Percentiles rank a stretch among this genome's conserved stretches.
phyloP scores from a whole-genome alignment of 1,140 invertebrate species.

The Nomia melanderi region DNA sequence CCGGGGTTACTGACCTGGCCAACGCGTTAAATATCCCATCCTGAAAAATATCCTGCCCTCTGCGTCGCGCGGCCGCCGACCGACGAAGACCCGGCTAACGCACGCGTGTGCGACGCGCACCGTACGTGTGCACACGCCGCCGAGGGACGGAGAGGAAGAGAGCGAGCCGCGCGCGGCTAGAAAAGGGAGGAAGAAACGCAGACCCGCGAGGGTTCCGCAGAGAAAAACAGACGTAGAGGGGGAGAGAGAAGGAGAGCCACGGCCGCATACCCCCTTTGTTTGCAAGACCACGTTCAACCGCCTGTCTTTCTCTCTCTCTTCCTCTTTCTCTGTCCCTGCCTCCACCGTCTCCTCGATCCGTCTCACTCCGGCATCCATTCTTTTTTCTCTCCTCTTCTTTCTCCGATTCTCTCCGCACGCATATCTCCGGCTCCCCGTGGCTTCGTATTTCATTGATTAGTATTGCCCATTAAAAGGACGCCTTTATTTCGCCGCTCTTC shows the following conservation, averaged over 20 bases:
- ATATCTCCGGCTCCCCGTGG: slow-evolving; percentile 58
- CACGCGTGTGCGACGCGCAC: slow-evolving; percentile 2
- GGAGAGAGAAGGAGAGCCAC: slow-evolving; percentile 37
- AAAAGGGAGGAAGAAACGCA: slow-evolving; percentile 46
- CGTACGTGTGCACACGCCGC: slow-evolving; percentile 37
- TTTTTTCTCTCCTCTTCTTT: slow-evolving; percentile 10
- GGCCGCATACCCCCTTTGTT: slow-evolving; percentile 76
- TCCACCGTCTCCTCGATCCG: slow-evolving; percentile 10
- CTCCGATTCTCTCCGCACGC: slow-evolving; percentile 47
- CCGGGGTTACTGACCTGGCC: slow-evolving; percentile 78
- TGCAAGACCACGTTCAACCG: slow-evolving; percentile 69
- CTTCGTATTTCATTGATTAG: slow-evolving; percentile 80
- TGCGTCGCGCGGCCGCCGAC: slow-evolving; percentile 52
- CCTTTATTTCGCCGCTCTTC: slow-evolving; percentile 71
- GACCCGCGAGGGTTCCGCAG: slow-evolving; percentile 10
- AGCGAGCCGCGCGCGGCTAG: slow-evolving; percentile 5
- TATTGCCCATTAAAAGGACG: slow-evolving; percentile 79
- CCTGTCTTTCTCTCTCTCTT: slow-evolving; percentile 8
- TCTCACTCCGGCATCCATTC: slow-evolving; percentile 13
- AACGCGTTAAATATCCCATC: slow-evolving; percentile 81
- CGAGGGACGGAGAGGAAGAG: slow-evolving; percentile 18
- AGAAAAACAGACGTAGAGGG: slow-evolving; percentile 18
- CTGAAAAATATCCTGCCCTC: slow-evolving; percentile 79
- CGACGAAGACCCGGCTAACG: slow-evolving; percentile 51
- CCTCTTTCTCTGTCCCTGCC: background rate